Evolutionary conservation across 2,888 invertebrate species (phyloP).

Genomic region (Diarsia brunnea): DNA sequence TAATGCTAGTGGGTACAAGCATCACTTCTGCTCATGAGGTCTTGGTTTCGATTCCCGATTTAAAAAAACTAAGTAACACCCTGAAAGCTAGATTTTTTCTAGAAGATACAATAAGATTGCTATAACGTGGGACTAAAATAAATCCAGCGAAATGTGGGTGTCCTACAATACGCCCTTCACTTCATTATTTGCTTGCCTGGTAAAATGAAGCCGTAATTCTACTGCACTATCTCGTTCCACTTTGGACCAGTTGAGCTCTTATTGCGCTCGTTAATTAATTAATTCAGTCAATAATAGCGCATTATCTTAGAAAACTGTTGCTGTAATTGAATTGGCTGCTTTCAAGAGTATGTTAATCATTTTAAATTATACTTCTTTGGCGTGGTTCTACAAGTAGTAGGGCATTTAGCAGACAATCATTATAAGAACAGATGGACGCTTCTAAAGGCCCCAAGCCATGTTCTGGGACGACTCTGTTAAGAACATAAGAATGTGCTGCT

Average conservation of each 20-base stretch:
- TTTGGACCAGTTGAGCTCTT: slow-evolving; percentile 13
- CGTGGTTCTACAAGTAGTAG: background rate
- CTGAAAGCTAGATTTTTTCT: background rate
- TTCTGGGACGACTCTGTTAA: background rate
- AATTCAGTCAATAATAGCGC: background rate
- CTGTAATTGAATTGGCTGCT: background rate
- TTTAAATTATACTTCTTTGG: background rate
- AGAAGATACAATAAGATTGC: background rate
- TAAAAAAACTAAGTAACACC: background rate
- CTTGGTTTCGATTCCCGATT: background rate
- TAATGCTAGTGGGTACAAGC: background rate
- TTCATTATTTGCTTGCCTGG: slow-evolving; percentile 4
- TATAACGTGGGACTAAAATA: background rate
- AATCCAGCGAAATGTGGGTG: background rate
- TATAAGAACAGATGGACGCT: background rate
- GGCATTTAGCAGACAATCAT: background rate
- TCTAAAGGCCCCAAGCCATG: background rate
- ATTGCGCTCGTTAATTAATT: background rate
- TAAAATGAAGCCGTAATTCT: background rate
- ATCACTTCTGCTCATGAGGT: background rate
- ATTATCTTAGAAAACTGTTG: background rate
- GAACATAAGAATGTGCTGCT: no score
- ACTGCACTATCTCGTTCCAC: slow-evolving; percentile 1
- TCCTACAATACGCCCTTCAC: background rate
- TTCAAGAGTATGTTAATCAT: background rate